Evolutionary conservation across 2,113 vertebrate genomes (phyloP).

Genomic region (Miniopterus natalensis): DNA sequence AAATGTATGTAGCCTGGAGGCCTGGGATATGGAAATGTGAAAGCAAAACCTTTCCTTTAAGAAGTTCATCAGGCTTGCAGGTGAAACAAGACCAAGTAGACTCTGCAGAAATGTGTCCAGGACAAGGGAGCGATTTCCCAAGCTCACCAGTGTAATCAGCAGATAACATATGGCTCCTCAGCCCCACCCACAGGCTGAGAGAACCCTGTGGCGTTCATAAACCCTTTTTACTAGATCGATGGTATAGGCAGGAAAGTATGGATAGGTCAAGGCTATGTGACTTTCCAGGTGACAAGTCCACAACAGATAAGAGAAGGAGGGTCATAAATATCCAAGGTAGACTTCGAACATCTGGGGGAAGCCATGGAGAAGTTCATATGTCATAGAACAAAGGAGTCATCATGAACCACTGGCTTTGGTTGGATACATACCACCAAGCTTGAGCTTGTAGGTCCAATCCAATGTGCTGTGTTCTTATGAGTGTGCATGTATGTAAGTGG

Average conservation of each 20-base stretch:
- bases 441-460: not conserved
- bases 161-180: not conserved
- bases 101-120: not conserved
- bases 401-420: not conserved
- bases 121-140: not conserved
- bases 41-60: not conserved
- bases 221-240: not conserved
- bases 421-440: not conserved
- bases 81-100: not conserved
- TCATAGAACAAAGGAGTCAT: slow-evolving; percentile 21
- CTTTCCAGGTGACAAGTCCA: slow-evolving; percentile 6
- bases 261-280: slow-evolving; percentile 7
- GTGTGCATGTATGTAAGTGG: not conserved
- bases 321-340: slow-evolving; percentile 13
- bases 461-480: not conserved
- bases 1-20: not conserved
- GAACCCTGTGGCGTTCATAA: not conserved
- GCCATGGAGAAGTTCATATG: not conserved
- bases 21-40: not conserved
- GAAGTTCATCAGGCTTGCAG: not conserved
- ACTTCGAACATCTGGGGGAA: not conserved
- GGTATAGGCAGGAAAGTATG: not conserved
- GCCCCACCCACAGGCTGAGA: not conserved
- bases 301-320: not conserved
- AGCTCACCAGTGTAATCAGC: not conserved